Conservation (phyloP, 2,888 invertebrate species). For the Dryobota labecula region DNA sequence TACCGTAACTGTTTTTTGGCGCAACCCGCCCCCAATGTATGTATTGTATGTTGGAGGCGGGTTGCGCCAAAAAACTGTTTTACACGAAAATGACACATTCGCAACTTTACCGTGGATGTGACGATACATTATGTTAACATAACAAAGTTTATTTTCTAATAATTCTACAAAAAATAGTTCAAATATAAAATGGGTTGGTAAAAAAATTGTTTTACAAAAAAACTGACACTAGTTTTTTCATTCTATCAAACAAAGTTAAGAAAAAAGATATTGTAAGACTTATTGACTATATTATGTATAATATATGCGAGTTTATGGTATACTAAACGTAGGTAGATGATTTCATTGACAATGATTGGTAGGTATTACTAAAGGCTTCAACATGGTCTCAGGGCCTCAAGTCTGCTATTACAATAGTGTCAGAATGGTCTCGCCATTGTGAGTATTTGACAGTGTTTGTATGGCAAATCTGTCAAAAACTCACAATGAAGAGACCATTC, state of each 20-base stretch:
- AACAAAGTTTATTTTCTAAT: constrained; percentile 18
- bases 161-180: not conserved
- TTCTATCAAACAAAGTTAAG: not conserved
- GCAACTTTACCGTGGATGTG: too few species aligned
- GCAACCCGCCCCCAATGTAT: too few species aligned
- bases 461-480: too few species aligned
- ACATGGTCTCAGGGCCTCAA: too few species aligned
- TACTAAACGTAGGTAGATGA: not conserved
- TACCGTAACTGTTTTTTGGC: too few species aligned
- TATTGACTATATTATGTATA: constrained; percentile 17
- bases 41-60: too few species aligned
- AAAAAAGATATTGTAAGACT: constrained; percentile 2
- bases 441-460: too few species aligned
- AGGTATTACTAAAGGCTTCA: not conserved
- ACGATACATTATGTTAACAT: constrained; percentile 24
- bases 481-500: too few species aligned
- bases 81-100: too few species aligned
- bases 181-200: constrained; percentile 12
- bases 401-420: too few species aligned
- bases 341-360: constrained; percentile 29
- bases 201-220: not conserved
- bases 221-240: not conserved
- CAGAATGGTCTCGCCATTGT: too few species aligned
- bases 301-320: constrained; percentile 24
- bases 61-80: too few species aligned